Conservation (phyloP, 2,113 vertebrate species). For the Turdus rufiventris region DNA sequence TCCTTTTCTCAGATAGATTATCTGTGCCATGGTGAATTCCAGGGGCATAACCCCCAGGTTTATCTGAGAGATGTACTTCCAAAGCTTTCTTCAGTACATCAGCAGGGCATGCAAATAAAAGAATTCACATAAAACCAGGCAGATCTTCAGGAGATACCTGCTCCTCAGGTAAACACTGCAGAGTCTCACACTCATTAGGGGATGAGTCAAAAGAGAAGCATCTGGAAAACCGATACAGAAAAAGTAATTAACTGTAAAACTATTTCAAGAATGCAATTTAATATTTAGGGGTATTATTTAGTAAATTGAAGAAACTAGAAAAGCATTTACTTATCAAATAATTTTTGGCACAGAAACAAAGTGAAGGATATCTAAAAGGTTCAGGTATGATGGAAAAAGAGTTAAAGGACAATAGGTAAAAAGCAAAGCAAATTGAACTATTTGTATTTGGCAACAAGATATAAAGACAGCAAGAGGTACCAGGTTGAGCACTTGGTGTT, state of each 20-base stretch:
- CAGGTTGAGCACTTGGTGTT: slow-evolving; percentile 9
- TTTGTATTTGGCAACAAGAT: slow-evolving; percentile 1
- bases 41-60: background rate
- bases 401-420: background rate
- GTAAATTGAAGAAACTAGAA: background rate
- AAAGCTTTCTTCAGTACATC: background rate
- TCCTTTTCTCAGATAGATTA: slow-evolving; percentile 5
- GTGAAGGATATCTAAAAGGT: background rate
- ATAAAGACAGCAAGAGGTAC: background rate
- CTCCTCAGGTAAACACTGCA: slow-evolving; percentile 14
- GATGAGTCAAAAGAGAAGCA: slow-evolving; percentile 6
- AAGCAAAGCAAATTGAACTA: background rate
- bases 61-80: slow-evolving; percentile 12
- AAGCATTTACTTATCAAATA: background rate
- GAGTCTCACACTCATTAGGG: background rate
- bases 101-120: background rate
- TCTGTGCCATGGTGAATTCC: background rate
- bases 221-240: background rate
- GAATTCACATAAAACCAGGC: slow-evolving; percentile 27
- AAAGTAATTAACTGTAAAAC: background rate
- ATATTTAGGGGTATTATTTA: background rate
- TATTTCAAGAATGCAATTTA: background rate
- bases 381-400: background rate
- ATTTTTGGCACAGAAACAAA: background rate
- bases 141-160: background rate